Evolutionary conservation across 2,797 vertebrate species (phyloP).

Genomic region (Cyclura pinguis): DNA sequence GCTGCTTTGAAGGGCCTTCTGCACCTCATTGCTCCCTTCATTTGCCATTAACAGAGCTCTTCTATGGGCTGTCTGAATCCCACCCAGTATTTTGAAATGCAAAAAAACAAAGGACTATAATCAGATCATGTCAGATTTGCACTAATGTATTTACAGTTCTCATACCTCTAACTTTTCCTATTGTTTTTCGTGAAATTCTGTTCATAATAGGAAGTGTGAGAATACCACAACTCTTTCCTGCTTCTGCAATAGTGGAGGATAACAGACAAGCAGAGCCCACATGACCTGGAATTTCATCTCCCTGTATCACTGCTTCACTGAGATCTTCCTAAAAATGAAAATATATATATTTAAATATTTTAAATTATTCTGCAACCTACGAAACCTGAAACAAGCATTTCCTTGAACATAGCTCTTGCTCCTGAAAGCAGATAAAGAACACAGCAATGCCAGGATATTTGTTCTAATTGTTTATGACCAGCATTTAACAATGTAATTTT

Average conservation of each 20-base stretch:
- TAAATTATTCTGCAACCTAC: background rate
- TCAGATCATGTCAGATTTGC: background rate
- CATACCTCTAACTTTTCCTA: conserved; percentile 96
- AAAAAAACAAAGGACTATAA: background rate
- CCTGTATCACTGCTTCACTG: conserved; percentile 89
- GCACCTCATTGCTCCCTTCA: background rate
- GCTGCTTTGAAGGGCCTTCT: background rate
- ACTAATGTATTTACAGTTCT: conserved; percentile 16
- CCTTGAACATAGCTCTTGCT: background rate
- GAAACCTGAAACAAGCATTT: background rate
- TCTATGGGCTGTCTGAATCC: background rate
- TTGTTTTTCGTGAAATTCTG: conserved; percentile 91
- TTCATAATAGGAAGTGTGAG: conserved; percentile 95
- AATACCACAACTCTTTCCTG: conserved; percentile 87
- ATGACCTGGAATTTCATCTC: conserved; percentile 88
- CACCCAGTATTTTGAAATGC: background rate
- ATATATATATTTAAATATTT: background rate
- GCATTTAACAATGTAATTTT: too few species aligned
- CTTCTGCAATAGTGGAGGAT: conserved; percentile 91
- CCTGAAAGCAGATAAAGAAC: background rate
- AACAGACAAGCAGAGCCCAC: conserved; percentile 94
- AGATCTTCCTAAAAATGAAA: conserved; percentile 88
- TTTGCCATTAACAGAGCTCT: background rate
- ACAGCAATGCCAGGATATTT: background rate
- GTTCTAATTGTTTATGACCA: too few species aligned